These are phyloP conservation scores for Macrophya annulata DNA, from an alignment of 2,888 invertebrate species.

Conservation along the genomic window DNA sequence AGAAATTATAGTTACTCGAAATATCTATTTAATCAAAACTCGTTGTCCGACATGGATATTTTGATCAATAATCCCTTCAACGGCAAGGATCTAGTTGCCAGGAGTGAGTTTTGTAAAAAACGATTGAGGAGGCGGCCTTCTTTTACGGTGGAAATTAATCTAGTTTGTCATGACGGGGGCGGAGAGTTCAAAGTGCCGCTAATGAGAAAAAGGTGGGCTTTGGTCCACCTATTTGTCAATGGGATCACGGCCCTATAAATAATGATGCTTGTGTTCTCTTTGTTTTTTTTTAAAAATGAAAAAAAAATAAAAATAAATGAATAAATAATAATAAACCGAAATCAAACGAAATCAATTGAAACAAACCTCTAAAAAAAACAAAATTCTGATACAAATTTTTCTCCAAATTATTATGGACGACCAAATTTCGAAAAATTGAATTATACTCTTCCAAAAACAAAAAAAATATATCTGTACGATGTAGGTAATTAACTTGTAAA, in stretches of 20 bases:
- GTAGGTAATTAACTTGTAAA: background rate
- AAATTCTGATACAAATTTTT: background rate
- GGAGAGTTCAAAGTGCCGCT: constrained; percentile 79
- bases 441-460: background rate
- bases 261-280: constrained; percentile 59
- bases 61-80: constrained; percentile 18
- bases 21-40: background rate
- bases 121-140: constrained; percentile 71
- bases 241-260: constrained; percentile 75
- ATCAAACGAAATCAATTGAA: background rate
- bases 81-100: constrained; percentile 13
- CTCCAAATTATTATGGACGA: background rate
- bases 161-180: constrained; percentile 80
- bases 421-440: background rate
- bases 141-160: constrained; percentile 76
- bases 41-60: background rate
- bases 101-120: constrained; percentile 76
- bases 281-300: background rate
- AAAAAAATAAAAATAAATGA: background rate
- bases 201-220: constrained; percentile 77
- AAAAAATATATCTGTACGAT: background rate
- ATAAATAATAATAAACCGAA: background rate
- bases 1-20: background rate
- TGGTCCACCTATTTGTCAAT: constrained; percentile 76
- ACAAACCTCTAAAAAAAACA: background rate